Conservation (phyloP, 2,888 invertebrate genomes). For the Dryobotodes eremita region DNA sequence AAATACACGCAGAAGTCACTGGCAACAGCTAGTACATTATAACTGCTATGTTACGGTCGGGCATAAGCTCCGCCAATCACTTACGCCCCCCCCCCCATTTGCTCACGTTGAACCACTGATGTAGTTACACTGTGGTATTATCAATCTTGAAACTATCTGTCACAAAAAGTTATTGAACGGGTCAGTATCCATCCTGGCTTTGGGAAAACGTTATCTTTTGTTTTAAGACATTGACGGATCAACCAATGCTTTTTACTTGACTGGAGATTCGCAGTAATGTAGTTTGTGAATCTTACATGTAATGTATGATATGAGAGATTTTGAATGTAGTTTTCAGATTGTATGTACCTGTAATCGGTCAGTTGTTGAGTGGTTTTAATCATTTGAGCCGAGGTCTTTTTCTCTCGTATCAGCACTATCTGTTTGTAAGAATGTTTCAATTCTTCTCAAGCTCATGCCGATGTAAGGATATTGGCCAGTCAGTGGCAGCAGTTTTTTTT, state of each 20-base stretch:
- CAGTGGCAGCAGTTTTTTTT: no score
- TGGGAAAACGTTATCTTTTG: slow-evolving; percentile 18
- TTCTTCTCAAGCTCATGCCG: not conserved
- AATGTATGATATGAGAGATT: not conserved
- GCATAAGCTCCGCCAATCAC: not conserved
- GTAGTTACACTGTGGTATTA: slow-evolving; percentile 30
- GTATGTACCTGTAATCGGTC: not conserved
- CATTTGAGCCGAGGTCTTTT: no score
- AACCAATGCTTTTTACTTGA: slow-evolving; percentile 27
- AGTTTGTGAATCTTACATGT: not conserved
- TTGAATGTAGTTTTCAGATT: not conserved
- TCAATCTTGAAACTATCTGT: slow-evolving; percentile 48
- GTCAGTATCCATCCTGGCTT: slow-evolving; percentile 4
- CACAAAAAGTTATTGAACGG: slow-evolving; percentile 53
- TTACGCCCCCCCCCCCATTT: not conserved
- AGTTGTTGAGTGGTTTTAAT: no score
- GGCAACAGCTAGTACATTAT: not conserved
- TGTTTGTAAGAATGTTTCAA: no score
- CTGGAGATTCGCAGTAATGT: not conserved
- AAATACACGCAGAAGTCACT: not conserved
- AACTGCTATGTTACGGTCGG: not conserved
- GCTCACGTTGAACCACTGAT: slow-evolving; percentile 2
- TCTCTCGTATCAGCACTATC: no score
- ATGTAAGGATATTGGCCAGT: not conserved
- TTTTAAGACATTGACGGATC: slow-evolving; percentile 29